Conservation (phyloP, 2,888 invertebrate genomes). For the Eupsilia transversa region DNA sequence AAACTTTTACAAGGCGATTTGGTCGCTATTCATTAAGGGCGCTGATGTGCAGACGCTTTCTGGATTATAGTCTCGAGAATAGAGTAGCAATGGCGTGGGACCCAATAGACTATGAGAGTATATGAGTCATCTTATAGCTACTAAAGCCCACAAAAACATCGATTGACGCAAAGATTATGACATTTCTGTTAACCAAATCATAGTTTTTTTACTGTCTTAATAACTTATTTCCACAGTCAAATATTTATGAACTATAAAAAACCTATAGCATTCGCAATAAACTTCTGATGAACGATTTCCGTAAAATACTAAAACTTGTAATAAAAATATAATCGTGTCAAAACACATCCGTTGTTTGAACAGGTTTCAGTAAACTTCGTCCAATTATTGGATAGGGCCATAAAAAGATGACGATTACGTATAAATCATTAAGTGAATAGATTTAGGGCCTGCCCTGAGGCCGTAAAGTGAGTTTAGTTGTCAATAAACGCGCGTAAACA, state of each 20-base stretch:
- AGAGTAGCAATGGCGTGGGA: slow-evolving; percentile 34
- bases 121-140: slow-evolving; percentile 11
- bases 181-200: slow-evolving; percentile 47
- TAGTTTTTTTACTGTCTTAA: slow-evolving; percentile 46
- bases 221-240: slow-evolving; percentile 61
- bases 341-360: slow-evolving; percentile 67
- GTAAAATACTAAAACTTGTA: slow-evolving; percentile 65
- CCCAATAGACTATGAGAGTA: slow-evolving; percentile 18
- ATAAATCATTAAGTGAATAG: slow-evolving; percentile 83
- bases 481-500: slow-evolving; percentile 83
- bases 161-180: slow-evolving; percentile 54
- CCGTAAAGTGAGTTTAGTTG: slow-evolving; percentile 80
- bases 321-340: slow-evolving; percentile 68
- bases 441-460: slow-evolving; percentile 76
- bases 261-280: slow-evolving; percentile 63
- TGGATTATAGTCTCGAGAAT: slow-evolving; percentile 49
- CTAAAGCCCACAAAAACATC: slow-evolving; percentile 33
- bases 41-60: slow-evolving; percentile 59
- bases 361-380: slow-evolving; percentile 66
- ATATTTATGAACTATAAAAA: slow-evolving; percentile 67
- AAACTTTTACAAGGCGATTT: slow-evolving; percentile 86
- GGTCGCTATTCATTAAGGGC: slow-evolving; percentile 80
- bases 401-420: slow-evolving; percentile 73
- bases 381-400: slow-evolving; percentile 66
- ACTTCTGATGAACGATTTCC: slow-evolving; percentile 66